Conservation (phyloP, 1,140 invertebrate species). For the Plectrocnemia conspersa region DNA sequence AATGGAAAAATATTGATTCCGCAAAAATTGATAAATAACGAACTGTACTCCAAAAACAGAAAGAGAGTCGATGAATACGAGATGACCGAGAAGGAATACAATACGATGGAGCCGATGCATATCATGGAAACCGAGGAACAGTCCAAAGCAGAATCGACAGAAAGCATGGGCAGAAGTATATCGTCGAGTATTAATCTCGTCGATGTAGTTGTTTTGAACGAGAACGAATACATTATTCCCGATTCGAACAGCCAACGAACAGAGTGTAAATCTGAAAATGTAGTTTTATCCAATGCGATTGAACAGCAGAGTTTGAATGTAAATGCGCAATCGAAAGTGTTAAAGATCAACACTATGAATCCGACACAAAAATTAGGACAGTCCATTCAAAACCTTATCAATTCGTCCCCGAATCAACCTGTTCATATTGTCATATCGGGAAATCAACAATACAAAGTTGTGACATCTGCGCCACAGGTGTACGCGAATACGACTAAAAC, state of each 20-base stretch:
- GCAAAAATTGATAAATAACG: conserved; percentile 30
- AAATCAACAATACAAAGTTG: conserved; percentile 49
- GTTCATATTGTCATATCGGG: conserved; percentile 49
- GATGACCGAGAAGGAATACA: background rate
- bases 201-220: conserved; percentile 54
- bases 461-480: conserved; percentile 44
- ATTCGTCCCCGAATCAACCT: conserved; percentile 40
- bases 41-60: conserved; percentile 22
- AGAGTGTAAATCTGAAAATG: conserved; percentile 16
- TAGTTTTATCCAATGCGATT: conserved; percentile 20
- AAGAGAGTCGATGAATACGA: conserved; percentile 10
- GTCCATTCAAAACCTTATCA: conserved; percentile 3
- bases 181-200: conserved; percentile 54
- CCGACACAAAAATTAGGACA: conserved; percentile 7
- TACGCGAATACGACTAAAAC: conserved; percentile 21
- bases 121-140: conserved; percentile 39
- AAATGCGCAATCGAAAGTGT: conserved; percentile 3
- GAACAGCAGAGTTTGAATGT: conserved; percentile 19
- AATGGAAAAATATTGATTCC: conserved; percentile 49
- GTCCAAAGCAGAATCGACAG: conserved; percentile 52
- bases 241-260: conserved; percentile 35
- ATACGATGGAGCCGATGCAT: background rate
- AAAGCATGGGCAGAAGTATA: conserved; percentile 53
- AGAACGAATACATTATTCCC: conserved; percentile 50
- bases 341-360: conserved; percentile 7